Conservation (phyloP, 2,888 invertebrate species). For the Drosophila niveifrons region DNA sequence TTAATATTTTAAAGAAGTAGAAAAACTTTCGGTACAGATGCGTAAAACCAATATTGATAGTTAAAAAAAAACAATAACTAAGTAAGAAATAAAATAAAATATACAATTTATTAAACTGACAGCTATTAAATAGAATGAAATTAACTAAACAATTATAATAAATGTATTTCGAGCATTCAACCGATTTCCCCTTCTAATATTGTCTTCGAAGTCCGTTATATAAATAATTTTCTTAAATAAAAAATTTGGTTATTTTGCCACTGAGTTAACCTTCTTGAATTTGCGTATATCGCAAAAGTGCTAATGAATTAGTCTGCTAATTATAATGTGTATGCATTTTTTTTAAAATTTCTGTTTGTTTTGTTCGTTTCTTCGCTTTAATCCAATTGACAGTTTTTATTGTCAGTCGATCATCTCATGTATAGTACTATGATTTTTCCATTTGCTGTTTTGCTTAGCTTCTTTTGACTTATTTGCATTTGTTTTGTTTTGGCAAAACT, state of each 20-base stretch:
- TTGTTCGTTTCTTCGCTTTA: constrained; percentile 18
- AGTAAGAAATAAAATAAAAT: too few relatives aligned
- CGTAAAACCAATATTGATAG: too few relatives aligned
- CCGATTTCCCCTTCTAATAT: background rate
- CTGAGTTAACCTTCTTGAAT: constrained; percentile 22
- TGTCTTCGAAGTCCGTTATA: background rate
- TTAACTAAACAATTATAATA: too few relatives aligned
- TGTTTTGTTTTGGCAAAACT: background rate
- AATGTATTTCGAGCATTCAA: too few relatives aligned
- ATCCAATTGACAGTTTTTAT: constrained; percentile 50
- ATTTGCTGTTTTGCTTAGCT: constrained; percentile 26
- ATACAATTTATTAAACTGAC: too few relatives aligned
- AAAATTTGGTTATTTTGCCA: background rate
- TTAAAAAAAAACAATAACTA: too few relatives aligned
- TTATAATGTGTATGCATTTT: constrained; percentile 48
- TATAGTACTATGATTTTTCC: constrained; percentile 32
- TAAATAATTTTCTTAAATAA: background rate
- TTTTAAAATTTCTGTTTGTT: constrained; percentile 32
- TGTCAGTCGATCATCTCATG: constrained; percentile 11
- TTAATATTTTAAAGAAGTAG: too few relatives aligned
- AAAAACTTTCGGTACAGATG: too few relatives aligned
- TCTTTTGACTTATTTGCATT: constrained; percentile 18
- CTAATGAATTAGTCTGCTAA: constrained; percentile 51
- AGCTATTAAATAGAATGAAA: too few relatives aligned
- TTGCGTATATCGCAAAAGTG: constrained; percentile 21